phyloP scores from a whole-genome alignment of 2,888 invertebrate species.

The Halictus ligatus region DNA sequence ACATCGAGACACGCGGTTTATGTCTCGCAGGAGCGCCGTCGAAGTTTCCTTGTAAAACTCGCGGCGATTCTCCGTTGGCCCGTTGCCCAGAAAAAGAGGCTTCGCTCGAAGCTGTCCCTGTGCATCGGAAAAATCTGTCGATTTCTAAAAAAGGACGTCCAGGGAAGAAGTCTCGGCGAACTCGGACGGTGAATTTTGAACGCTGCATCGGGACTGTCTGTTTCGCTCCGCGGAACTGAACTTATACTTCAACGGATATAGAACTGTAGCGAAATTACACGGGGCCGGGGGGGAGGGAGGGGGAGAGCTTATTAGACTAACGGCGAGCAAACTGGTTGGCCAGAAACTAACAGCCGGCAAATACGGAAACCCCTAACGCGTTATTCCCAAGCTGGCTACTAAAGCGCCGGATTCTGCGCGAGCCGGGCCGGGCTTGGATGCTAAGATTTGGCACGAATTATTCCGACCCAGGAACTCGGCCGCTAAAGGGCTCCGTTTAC shows the following conservation, averaged over 20 bases:
- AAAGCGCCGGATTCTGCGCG: slow-evolving; percentile 30
- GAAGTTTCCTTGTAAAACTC: neutral
- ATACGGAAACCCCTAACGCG: slow-evolving; percentile 12
- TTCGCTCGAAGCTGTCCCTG: neutral
- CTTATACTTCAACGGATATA: no score
- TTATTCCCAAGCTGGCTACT: slow-evolving; percentile 10
- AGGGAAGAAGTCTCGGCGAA: neutral
- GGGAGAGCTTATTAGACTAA: neutral
- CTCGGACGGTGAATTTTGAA: neutral
- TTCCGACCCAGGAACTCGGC: slow-evolving; percentile 35
- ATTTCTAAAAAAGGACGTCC: no score
- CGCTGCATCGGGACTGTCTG: neutral
- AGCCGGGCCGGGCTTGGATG: slow-evolving; percentile 23
- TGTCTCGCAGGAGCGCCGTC: neutral
- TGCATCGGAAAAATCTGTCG: neutral
- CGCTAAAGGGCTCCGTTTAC: neutral
- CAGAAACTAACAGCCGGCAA: neutral
- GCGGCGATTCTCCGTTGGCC: neutral
- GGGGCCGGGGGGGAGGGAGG: neutral
- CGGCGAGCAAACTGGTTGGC: neutral
- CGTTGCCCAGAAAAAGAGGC: neutral
- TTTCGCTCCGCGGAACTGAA: no score
- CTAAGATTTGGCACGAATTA: slow-evolving; percentile 36
- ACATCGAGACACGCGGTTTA: neutral
- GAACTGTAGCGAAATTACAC: neutral